Percentiles rank a stretch among this genome's conserved stretches.
Evolutionary conservation across 2,797 vertebrate genomes (phyloP).

Genomic region (Sebastes glaucus): DNA sequence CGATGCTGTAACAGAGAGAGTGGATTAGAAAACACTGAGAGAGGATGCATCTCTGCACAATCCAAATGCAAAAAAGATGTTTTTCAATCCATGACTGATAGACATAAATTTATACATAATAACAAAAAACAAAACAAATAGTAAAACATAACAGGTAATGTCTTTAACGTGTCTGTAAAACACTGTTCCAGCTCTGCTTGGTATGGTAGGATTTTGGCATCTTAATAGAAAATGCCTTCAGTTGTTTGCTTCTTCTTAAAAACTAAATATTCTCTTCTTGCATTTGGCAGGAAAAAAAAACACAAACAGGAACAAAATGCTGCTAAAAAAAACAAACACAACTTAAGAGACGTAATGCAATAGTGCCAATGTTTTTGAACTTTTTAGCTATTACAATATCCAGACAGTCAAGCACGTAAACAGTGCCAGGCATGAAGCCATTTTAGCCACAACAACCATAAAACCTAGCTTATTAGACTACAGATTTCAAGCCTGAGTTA

Average conservation of each 20-base stretch:
- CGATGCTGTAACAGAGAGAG: conserved; percentile 10
- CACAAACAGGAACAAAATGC: conserved; percentile 65
- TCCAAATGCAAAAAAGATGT: not conserved
- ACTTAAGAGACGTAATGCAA: conserved; percentile 81
- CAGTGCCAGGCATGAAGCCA: not conserved
- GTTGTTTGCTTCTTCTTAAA: conserved; percentile 81
- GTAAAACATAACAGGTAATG: conserved; percentile 82
- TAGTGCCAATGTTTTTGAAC: conserved; percentile 86
- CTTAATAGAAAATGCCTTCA: conserved; percentile 82
- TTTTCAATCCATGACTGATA: not conserved
- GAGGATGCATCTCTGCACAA: not conserved
- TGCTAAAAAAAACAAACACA: conserved; percentile 76
- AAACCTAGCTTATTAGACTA: not conserved
- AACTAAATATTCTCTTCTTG: conserved; percentile 83
- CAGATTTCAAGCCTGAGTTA: conserved; percentile 34
- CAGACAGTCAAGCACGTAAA: conserved; percentile 39
- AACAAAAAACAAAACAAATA: conserved; percentile 65
- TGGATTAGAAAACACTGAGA: not conserved
- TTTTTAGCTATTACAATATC: conserved; percentile 74
- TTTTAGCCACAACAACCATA: not conserved
- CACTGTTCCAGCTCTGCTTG: conserved; percentile 87
- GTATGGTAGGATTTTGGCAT: conserved; percentile 84
- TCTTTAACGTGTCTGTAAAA: conserved; percentile 87
- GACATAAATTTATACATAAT: conserved; percentile 81
- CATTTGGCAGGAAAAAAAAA: conserved; percentile 78